Evolutionary conservation across 2,797 vertebrate genomes (phyloP).

Genomic region (Lagodon rhomboides): DNA sequence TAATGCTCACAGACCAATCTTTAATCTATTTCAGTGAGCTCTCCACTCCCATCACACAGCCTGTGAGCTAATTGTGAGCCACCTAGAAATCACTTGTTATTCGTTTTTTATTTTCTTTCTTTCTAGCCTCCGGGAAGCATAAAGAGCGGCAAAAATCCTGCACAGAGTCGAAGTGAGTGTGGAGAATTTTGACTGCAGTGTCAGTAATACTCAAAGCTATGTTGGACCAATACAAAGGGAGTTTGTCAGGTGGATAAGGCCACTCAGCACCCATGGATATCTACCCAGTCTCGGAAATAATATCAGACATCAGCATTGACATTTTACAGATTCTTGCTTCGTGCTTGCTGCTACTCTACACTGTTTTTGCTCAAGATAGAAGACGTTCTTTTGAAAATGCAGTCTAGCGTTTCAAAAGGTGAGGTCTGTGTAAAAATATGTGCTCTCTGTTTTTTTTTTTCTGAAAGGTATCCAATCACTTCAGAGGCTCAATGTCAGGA

Average conservation of each 20-base stretch:
- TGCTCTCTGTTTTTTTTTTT: not conserved
- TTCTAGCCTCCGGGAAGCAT: conserved; percentile 21
- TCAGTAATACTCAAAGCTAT: conserved; percentile 12
- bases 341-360: not conserved
- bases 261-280: conserved; percentile 8
- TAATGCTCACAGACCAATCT: conserved; percentile 26
- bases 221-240: conserved; percentile 14
- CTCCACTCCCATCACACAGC: conserved; percentile 51
- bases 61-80: conserved; percentile 49
- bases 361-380: not conserved
- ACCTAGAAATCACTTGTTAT: conserved; percentile 48
- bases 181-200: conserved; percentile 18
- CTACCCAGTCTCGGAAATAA: conserved; percentile 6
- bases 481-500: not conserved
- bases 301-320: conserved; percentile 3
- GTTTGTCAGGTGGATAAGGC: conserved; percentile 17
- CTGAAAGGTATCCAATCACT: not conserved
- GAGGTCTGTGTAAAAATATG: not conserved
- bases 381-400: conserved; percentile 16
- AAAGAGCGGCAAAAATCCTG: conserved; percentile 10
- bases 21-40: conserved; percentile 30
- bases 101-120: conserved; percentile 1
- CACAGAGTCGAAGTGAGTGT: conserved; percentile 21
- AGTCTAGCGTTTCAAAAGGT: not conserved
- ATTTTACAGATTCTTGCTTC: not conserved